These are phyloP conservation scores for Anthopleura xanthogrammica DNA, from an alignment of 92 coral and sea anemone species.

Conservation along the genomic window DNA sequence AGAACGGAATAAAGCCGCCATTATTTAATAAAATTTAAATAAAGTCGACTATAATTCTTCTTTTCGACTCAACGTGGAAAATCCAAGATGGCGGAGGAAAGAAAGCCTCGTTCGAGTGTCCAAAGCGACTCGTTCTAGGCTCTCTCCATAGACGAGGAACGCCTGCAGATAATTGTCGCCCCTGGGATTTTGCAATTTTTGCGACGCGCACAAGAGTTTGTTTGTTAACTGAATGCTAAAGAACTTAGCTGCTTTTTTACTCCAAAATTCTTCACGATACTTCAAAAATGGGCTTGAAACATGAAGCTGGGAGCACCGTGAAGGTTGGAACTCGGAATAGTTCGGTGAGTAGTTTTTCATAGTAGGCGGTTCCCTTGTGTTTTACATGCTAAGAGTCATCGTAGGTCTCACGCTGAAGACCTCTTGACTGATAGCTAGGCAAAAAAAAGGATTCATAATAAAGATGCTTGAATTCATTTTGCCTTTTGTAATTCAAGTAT, in stretches of 20 bases:
- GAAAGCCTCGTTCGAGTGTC: constrained; percentile 43
- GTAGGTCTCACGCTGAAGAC: too few species aligned
- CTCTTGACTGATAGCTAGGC: too few species aligned
- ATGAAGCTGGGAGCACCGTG: constrained; percentile 1
- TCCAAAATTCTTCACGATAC: too few species aligned
- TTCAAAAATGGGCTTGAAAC: background rate
- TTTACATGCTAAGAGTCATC: too few species aligned
- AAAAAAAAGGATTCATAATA: too few species aligned
- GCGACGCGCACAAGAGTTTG: too few species aligned
- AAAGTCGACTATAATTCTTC: background rate
- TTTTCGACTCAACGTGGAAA: constrained; percentile 19
- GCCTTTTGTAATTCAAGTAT: too few species aligned
- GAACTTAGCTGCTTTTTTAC: too few species aligned
- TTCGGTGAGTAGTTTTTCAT: constrained; percentile 8
- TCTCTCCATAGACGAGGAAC: background rate
- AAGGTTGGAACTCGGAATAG: constrained; percentile 31
- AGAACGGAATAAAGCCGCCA: constrained; percentile 64
- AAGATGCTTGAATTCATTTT: too few species aligned
- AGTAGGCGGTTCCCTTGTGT: background rate
- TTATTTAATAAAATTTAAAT: constrained; percentile 6
- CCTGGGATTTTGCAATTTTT: background rate
- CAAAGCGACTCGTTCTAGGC: constrained; percentile 33
- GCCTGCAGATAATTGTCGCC: background rate
- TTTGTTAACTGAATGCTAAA: too few species aligned
- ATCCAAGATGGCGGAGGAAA: constrained; percentile 78